Percentiles rank a stretch among this genome's conserved stretches.
Evolutionary conservation across 2,888 invertebrate genomes (phyloP).

Genomic region (Ferrisia virgata): DNA sequence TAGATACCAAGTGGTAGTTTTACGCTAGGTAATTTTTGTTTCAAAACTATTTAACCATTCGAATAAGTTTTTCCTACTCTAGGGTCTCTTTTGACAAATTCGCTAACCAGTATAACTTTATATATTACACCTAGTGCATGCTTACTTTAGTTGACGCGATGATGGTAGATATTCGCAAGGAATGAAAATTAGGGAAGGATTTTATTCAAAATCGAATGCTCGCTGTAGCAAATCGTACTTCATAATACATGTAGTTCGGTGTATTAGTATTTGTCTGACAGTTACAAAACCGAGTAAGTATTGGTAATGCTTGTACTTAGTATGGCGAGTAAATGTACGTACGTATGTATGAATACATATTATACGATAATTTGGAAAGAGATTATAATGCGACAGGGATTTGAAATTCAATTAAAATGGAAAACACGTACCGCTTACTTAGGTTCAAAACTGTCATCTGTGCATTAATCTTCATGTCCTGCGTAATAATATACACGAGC

Average conservation of each 20-base stretch:
- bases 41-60: no score
- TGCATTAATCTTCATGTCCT: neutral
- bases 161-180: no score
- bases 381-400: neutral
- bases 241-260: neutral
- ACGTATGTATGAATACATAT: neutral
- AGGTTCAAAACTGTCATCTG: constrained; percentile 3
- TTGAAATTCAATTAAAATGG: constrained; percentile 23
- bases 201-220: neutral
- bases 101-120: no score
- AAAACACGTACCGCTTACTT: constrained; percentile 12
- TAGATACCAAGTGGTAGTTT: no score
- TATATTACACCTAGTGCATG: no score
- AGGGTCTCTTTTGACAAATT: no score
- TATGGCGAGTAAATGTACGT: neutral
- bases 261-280: neutral
- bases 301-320: neutral
- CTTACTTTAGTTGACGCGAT: no score
- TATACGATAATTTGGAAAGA: neutral
- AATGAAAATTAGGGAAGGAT: no score
- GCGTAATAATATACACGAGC: neutral
- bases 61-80: no score
- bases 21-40: no score
- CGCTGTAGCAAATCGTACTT: no score
- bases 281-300: neutral